A percentile compares a stretch with the other conserved stretches of the same genome.
phyloP scores from a whole-genome alignment of 2,113 vertebrate species.

The Scatophagus argus region DNA sequence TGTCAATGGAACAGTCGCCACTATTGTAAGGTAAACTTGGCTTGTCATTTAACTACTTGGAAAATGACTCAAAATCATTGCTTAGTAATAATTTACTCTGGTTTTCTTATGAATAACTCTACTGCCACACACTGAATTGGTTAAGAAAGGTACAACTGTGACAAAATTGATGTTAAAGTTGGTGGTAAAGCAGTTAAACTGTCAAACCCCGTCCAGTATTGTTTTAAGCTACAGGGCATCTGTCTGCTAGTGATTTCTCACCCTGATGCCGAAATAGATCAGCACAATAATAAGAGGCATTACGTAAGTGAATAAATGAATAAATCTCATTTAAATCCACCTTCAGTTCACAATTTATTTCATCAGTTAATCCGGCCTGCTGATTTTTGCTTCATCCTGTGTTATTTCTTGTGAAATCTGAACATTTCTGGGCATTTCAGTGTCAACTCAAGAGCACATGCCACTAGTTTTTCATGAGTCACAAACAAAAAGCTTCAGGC shows the following conservation, averaged over 20 bases:
- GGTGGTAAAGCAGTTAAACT: not conserved
- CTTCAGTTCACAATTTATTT: not conserved
- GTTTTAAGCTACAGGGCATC: not conserved
- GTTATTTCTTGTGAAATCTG: not conserved
- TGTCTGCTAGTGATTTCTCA: not conserved
- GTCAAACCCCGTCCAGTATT: not conserved
- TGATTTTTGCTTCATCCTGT: not conserved
- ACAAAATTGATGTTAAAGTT: not conserved
- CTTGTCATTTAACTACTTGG: not conserved
- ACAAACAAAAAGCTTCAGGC: not conserved
- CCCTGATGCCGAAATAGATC: not conserved
- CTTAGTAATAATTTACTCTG: not conserved
- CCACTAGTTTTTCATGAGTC: not conserved
- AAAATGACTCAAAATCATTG: not conserved
- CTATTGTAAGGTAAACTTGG: slow-evolving; percentile 31
- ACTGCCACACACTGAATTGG: not conserved
- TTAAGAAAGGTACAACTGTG: not conserved
- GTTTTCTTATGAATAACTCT: not conserved
- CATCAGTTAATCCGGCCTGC: not conserved
- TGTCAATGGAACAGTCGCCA: slow-evolving; percentile 2
- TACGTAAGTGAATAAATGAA: not conserved
- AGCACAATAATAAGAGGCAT: not conserved
- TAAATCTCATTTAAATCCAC: no score
- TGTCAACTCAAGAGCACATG: not conserved
- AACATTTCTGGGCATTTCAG: not conserved